phyloP scores from a whole-genome alignment of 2,888 invertebrate genomes.

The Ferdinandea cuprea region DNA sequence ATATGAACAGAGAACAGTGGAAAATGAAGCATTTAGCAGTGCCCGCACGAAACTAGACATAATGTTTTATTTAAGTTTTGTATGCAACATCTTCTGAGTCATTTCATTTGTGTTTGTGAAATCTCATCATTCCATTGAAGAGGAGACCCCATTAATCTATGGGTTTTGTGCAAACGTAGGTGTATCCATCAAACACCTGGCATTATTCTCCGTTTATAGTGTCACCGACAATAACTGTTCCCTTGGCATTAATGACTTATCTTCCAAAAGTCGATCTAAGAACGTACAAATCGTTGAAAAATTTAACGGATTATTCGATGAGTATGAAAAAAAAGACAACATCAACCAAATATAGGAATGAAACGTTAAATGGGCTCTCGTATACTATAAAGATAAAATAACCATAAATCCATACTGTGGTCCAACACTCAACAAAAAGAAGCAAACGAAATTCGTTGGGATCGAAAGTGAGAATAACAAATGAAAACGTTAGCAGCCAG shows the following conservation, averaged over 20 bases:
- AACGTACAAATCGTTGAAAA: conserved; percentile 61
- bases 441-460: conserved; percentile 3
- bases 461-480: conserved; percentile 64
- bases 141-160: conserved; percentile 1
- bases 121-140: background rate
- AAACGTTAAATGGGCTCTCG: conserved; percentile 58
- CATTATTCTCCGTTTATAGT: conserved; percentile 37
- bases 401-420: conserved; percentile 50
- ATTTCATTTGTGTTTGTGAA: background rate
- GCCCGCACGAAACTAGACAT: background rate
- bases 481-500: conserved; percentile 56
- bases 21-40: too few relatives aligned
- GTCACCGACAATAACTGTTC: conserved; percentile 64
- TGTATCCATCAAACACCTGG: conserved; percentile 45
- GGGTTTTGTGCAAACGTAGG: conserved; percentile 35
- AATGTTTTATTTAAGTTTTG: background rate
- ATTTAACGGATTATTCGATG: conserved; percentile 66
- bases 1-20: too few relatives aligned
- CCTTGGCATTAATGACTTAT: conserved; percentile 63
- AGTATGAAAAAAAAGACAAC: conserved; percentile 47
- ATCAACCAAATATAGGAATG: conserved; percentile 64
- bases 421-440: conserved; percentile 37
- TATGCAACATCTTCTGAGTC: background rate
- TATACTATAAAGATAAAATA: conserved; percentile 70
- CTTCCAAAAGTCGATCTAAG: conserved; percentile 32